Base-by-base conservation (phyloP, 2,888 invertebrate genomes). In the Eupithecia inturbata region DNA sequence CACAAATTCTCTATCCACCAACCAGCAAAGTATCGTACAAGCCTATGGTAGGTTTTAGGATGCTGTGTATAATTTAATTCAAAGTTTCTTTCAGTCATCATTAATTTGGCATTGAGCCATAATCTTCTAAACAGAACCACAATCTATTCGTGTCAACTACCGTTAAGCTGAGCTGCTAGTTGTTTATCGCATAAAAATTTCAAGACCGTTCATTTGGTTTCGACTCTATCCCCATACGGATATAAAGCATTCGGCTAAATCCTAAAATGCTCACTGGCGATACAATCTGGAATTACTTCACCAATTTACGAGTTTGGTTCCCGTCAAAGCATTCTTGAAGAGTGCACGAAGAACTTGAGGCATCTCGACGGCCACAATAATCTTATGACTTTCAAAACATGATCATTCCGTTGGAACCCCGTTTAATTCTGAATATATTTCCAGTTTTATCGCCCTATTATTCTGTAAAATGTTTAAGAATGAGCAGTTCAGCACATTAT, bases 351-450 rank as follows among this genome's bases (percentile, higher is more conserved):
- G 85, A 87, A 87, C 87, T 89, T 84, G 79, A 82, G 87, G 91
- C 88, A 92, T 93, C 91, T 89, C 90, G 85, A 85, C 87, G 84
- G 83, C 83, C 86, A 87, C 89, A 87, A 89, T 91, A 89, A 90
- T 90, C 88, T 88, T 89, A 88, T 88, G 85, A 88, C 88, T 91
- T 89, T 87, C 88, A 86, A 91, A 92, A 93, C 91, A 92, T 88
- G 88, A 88, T 85, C 91, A 91, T 92, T 90, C 89, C 90, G 89
- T 91, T 91, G 88, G 86, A 89, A 84, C 87, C 86, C 81, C 83
- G 81, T 82, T 85, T 85, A 82, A 83, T 83, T 84, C 78, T 85
- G 85, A 86, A 89, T 89, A 89, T 87, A 86, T 89, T 91, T 84
- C 87, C 88, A 82, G 83, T 89, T 91, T 90, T 91, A 90, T 90